Evolutionary conservation across 2,888 invertebrate genomes (phyloP), one percentile per base, ranked within the genome.

Genomic region (Pyrochroa serraticornis): DNA sequence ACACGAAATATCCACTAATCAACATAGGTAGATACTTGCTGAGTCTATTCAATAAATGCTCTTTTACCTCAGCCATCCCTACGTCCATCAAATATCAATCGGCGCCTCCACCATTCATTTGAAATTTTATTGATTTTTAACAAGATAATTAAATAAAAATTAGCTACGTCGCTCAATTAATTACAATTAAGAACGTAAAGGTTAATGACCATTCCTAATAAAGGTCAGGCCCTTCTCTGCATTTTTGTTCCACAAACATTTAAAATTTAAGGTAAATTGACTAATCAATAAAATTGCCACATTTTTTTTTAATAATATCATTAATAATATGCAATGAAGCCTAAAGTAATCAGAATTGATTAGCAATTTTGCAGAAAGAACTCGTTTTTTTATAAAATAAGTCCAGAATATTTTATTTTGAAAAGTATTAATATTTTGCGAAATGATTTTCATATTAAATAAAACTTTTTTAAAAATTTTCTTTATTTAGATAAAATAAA

Each of bases 1-100:
- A 50, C 50, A 57, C 46, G 36, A 57, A 57, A 57, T 51, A 51
- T 57, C 51, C 36, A 51, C 51, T 51, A 50, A 57, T 57, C 50
- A 57, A 49, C 39, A 39, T 49, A 50, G 22, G 22, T 50, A 50
- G 56, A 44, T 50, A 47, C 56, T 55, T 55, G 47, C 47, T 48
- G 54, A 55, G 48, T 48, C 8, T 7, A 39, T 39, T 7, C 22
- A 57, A 57, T 51, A 57, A 51, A 41, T 37, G 46, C 46, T 51
- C 44, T 51, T 57, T 45, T 51, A 44, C 39, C n/a, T 49, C 39
- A 5, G 5, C 44, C 41, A 49, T 55, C 47, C 41, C 47, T 48
- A 48, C 47, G 43, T 48, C 3, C 7, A 39, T 39, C 3, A 48
- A 49, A 49, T 12, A 14, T 22, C 41, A 8, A 13, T 33, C 5